Conservation (phyloP, 1,140 invertebrate species). For the Pachyrhynchus sulphureomaculatus region DNA sequence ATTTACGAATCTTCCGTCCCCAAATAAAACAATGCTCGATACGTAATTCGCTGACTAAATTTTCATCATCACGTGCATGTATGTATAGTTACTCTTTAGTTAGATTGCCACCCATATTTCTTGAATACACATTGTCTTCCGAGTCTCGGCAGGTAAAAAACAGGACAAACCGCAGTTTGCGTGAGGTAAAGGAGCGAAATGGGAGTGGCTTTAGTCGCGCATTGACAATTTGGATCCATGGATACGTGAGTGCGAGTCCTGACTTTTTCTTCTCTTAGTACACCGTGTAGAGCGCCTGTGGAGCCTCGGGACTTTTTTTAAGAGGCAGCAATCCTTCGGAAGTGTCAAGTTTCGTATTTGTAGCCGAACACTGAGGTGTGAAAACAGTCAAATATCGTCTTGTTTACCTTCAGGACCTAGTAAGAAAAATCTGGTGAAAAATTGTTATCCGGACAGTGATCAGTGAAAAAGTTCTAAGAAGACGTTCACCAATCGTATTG, state of each 20-base stretch:
- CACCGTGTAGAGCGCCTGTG: slow-evolving; percentile 15
- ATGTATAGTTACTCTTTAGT: too few relatives aligned
- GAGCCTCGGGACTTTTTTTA: slow-evolving; percentile 16
- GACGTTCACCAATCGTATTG: slow-evolving; percentile 5
- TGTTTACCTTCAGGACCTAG: slow-evolving; percentile 6
- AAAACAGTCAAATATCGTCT: slow-evolving; percentile 4
- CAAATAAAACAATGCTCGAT: slow-evolving; percentile 5
- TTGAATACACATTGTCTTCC: slow-evolving; percentile 15
- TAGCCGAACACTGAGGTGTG: not conserved
- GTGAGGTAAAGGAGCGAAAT: slow-evolving; percentile 16
- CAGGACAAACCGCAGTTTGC: not conserved
- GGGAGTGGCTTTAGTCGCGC: slow-evolving; percentile 33
- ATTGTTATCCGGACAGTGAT: not conserved
- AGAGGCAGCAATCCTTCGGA: slow-evolving; percentile 3
- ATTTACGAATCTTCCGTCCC: not conserved
- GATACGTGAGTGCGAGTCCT: slow-evolving; percentile 21
- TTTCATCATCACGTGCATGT: slow-evolving; percentile 24
- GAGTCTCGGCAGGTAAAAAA: slow-evolving; percentile 15
- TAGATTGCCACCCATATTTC: slow-evolving; percentile 14
- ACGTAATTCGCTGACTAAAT: not conserved
- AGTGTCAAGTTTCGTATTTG: slow-evolving; percentile 16
- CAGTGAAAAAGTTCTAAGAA: slow-evolving; percentile 7
- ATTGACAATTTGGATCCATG: slow-evolving; percentile 24
- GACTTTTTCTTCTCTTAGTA: slow-evolving; percentile 22
- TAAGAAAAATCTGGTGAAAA: slow-evolving; percentile 1